Evolutionary conservation across 2,797 vertebrate species (phyloP).

Genomic region (Setipinna tenuifilis): DNA sequence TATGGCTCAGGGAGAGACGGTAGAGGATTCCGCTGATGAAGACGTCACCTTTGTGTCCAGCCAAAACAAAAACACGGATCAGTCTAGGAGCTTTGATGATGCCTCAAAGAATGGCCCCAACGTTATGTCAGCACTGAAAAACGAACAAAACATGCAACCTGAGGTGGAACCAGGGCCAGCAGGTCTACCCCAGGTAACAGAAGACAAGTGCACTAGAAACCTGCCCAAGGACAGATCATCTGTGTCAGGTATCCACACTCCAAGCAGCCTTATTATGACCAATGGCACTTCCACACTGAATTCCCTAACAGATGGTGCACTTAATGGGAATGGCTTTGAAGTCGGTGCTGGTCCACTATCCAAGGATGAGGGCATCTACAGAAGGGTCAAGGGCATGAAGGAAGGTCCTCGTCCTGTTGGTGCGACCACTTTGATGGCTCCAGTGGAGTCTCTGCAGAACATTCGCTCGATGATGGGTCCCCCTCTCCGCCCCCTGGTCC

Average conservation of each 20-base stretch:
- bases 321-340: conserved; percentile 1
- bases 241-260: conserved; percentile 56
- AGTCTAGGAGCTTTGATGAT: background rate
- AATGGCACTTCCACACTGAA: background rate
- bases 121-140: background rate
- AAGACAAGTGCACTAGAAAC: background rate
- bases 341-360: background rate
- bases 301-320: background rate
- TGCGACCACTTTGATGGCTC: background rate
- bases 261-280: conserved; percentile 62
- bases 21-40: background rate
- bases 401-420: background rate
- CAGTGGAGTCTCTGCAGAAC: background rate
- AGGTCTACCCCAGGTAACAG: background rate
- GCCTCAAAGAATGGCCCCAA: background rate
- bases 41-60: background rate
- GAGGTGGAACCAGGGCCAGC: background rate
- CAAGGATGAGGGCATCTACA: background rate
- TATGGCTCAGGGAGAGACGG: background rate
- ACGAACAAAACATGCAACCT: background rate
- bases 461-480: conserved; percentile 13
- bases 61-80: background rate
- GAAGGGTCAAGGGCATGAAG: background rate
- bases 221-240: background rate
- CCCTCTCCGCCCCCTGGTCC: background rate